These are phyloP conservation scores for Drosophila testacea DNA, from an alignment of 2,888 invertebrate genomes.

Conservation along the genomic window DNA sequence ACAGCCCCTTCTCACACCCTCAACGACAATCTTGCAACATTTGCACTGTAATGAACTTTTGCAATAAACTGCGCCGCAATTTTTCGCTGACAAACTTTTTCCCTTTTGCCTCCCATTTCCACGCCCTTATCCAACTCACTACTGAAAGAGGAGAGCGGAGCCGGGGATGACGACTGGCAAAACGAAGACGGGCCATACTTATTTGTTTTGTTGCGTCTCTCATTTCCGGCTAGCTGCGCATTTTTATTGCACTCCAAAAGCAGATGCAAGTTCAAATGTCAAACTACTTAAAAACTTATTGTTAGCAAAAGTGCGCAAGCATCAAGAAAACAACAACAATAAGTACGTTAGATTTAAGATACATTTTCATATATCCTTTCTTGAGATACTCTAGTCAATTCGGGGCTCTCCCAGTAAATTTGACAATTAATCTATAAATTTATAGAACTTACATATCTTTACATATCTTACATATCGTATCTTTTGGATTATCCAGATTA, in stretches of 20 bases:
- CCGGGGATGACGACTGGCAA: background rate
- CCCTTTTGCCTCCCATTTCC: conserved; percentile 13
- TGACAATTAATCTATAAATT: background rate
- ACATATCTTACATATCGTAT: too few species aligned
- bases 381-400: conserved; percentile 24
- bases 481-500: too few species aligned
- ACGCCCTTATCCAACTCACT: background rate
- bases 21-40: conserved; percentile 68
- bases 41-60: conserved; percentile 80
- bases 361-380: conserved; percentile 4
- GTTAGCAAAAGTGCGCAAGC: conserved; percentile 71
- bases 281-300: conserved; percentile 81
- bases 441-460: too few species aligned
- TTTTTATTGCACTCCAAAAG: conserved; percentile 75
- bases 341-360: conserved; percentile 11
- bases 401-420: background rate
- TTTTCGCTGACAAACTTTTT: conserved; percentile 79
- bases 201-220: conserved; percentile 75
- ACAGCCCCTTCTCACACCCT: background rate
- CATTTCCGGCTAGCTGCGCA: conserved; percentile 78
- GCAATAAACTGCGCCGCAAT: conserved; percentile 80
- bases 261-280: conserved; percentile 79
- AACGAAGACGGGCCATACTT: conserved; percentile 36
- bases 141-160: background rate
- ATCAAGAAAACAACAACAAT: conserved; percentile 26